Conservation (phyloP, 1,140 invertebrate genomes). For the Lasioglossum baleicum region DNA sequence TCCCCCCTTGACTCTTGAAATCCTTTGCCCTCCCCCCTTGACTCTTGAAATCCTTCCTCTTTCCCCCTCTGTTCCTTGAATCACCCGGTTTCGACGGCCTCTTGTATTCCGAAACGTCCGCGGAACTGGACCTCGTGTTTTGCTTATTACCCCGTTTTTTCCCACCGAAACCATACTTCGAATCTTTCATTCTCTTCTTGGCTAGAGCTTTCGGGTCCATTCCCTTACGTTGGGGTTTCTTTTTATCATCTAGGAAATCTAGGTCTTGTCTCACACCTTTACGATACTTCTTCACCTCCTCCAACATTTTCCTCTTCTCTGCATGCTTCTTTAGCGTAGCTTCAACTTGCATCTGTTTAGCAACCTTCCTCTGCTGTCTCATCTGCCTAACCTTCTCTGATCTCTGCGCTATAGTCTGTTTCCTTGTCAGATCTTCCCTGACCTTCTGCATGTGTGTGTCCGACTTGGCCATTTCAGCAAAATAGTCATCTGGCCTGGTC, state of each 20-base stretch:
- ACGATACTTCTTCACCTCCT: slow-evolving; percentile 91
- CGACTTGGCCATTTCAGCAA: slow-evolving; percentile 99
- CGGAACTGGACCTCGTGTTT: slow-evolving; percentile 91
- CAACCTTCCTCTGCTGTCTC: slow-evolving; percentile 94
- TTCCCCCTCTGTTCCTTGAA: slow-evolving; percentile 60
- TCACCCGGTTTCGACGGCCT: slow-evolving; percentile 77
- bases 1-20: slow-evolving; percentile 60
- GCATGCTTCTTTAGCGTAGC: slow-evolving; percentile 88
- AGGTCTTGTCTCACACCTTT: slow-evolving; percentile 90
- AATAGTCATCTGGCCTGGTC: slow-evolving; percentile 96
- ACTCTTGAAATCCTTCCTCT: slow-evolving; percentile 41
- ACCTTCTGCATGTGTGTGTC: slow-evolving; percentile 99
- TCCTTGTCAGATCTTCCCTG: slow-evolving; percentile 89
- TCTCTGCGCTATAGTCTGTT: slow-evolving; percentile 90
- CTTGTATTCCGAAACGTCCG: slow-evolving; percentile 83
- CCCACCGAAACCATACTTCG: slow-evolving; percentile 97
- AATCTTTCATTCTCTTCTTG: slow-evolving; percentile 87
- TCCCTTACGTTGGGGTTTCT: slow-evolving; percentile 69
- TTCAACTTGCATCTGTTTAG: slow-evolving; percentile 93
- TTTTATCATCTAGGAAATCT: slow-evolving; percentile 91
- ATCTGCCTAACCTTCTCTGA: slow-evolving; percentile 94
- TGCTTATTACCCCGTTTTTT: slow-evolving; percentile 94
- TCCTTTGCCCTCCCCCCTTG: slow-evolving; percentile 63
- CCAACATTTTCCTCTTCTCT: slow-evolving; percentile 89
- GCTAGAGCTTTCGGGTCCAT: slow-evolving; percentile 79